Conservation (phyloP, 2,113 vertebrate genomes). For the Turdus rufiventris region DNA sequence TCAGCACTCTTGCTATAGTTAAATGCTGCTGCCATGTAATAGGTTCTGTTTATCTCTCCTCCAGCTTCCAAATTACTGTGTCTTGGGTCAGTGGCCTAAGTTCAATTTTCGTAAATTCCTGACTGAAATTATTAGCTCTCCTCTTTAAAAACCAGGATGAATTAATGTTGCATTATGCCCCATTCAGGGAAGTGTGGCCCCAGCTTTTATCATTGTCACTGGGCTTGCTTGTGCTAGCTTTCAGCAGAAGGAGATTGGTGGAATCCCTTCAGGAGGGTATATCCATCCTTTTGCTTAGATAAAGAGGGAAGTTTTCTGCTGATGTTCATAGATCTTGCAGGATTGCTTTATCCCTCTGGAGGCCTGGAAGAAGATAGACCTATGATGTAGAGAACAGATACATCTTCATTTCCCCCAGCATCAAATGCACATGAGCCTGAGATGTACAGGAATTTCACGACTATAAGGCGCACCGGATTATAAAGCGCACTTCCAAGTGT, state of each 20-base stretch:
- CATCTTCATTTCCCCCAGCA: not conserved
- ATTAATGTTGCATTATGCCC: not conserved
- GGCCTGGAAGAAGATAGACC: not conserved
- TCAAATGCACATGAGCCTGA: not conserved
- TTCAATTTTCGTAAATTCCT: not conserved
- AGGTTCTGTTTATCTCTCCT: conserved; percentile 36
- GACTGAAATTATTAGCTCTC: conserved; percentile 35
- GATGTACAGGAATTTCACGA: no score
- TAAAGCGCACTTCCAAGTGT: no score
- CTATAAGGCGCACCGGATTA: no score
- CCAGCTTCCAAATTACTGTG: conserved; percentile 3
- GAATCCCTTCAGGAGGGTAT: not conserved
- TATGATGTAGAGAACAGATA: not conserved
- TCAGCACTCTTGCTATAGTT: conserved; percentile 17
- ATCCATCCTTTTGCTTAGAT: not conserved
- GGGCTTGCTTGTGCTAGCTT: not conserved
- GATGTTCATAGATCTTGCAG: not conserved
- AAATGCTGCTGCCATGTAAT: conserved; percentile 25
- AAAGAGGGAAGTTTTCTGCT: not conserved
- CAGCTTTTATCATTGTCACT: not conserved
- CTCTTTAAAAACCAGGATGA: not conserved
- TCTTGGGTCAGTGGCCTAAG: conserved; percentile 44
- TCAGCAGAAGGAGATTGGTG: not conserved
- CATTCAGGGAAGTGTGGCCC: not conserved
- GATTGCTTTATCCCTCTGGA: not conserved